Evolutionary conservation across 2,113 vertebrate genomes (phyloP).

Genomic region (Atherinomorus stipes): DNA sequence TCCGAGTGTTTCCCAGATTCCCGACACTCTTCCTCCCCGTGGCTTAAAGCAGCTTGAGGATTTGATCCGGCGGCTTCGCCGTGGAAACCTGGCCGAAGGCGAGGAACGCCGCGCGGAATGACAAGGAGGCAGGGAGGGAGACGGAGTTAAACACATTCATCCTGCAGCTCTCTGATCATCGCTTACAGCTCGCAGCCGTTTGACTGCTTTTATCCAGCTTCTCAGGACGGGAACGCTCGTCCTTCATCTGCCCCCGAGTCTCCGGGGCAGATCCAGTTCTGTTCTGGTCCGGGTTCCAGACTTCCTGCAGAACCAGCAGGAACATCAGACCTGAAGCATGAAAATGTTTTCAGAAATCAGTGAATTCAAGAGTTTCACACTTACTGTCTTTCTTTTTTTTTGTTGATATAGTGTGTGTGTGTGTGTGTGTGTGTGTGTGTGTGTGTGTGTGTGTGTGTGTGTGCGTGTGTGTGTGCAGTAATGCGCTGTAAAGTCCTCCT

Average conservation of each 20-base stretch:
- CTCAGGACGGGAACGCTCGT: not conserved
- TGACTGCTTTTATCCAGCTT: not conserved
- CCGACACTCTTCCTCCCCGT: constrained; percentile 24
- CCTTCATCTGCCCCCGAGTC: not conserved
- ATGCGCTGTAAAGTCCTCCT: not conserved
- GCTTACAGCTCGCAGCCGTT: not conserved
- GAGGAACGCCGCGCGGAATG: constrained; percentile 37
- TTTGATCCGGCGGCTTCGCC: constrained; percentile 51
- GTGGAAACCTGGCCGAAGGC: constrained; percentile 47
- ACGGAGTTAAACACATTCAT: constrained; percentile 1
- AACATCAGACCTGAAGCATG: no score
- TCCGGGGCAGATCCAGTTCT: no score
- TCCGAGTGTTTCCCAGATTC: constrained; percentile 53
- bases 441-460: no score
- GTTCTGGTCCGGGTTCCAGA: no score
- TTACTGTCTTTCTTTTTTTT: not conserved
- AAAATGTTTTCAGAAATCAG: no score
- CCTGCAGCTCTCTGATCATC: constrained; percentile 15
- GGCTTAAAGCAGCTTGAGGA: constrained; percentile 54
- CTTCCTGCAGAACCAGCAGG: no score
- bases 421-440: no score
- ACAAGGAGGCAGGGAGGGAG: constrained; percentile 24
- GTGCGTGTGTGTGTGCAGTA: not conserved
- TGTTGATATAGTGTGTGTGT: no score
- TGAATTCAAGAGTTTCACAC: no score